Conservation (phyloP, 2,888 invertebrate species). For the Molorchus minor region DNA sequence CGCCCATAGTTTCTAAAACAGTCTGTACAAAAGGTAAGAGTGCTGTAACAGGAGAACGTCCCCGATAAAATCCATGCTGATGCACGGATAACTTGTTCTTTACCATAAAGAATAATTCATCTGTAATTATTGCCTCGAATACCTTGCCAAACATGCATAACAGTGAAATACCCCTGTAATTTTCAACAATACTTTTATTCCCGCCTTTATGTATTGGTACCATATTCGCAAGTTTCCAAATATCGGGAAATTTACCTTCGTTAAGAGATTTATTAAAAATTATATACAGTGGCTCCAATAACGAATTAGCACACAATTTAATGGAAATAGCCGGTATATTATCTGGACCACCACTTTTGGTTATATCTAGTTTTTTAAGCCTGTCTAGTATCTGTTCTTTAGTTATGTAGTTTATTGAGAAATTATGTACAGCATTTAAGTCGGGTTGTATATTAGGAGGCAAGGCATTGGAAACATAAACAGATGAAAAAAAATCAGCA, state of each 20-base stretch:
- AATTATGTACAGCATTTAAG: not conserved
- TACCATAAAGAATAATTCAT: slow-evolving; percentile 2
- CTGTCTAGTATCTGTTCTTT: not conserved
- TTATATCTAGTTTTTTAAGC: not conserved
- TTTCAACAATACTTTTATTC: not conserved
- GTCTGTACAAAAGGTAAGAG: not conserved
- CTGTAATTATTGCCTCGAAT: too few species aligned
- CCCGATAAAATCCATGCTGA: not conserved
- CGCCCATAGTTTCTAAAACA: not conserved
- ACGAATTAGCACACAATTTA: too few species aligned
- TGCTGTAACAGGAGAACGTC: not conserved
- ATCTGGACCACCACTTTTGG: not conserved
- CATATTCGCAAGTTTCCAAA: not conserved
- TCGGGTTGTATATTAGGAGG: not conserved
- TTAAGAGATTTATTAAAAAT: too few species aligned
- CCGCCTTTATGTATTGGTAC: too few species aligned
- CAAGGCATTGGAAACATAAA: not conserved
- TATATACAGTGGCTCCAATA: too few species aligned
- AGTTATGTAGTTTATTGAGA: not conserved
- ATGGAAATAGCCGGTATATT: too few species aligned
- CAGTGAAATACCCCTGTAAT: not conserved
- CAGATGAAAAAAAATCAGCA: not conserved
- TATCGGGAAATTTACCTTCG: too few species aligned
- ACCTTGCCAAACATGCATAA: not conserved
- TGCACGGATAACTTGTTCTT: not conserved